These are phyloP conservation scores for Botia almorhae DNA, from an alignment of 2,797 vertebrate genomes.

Conservation along the genomic window DNA sequence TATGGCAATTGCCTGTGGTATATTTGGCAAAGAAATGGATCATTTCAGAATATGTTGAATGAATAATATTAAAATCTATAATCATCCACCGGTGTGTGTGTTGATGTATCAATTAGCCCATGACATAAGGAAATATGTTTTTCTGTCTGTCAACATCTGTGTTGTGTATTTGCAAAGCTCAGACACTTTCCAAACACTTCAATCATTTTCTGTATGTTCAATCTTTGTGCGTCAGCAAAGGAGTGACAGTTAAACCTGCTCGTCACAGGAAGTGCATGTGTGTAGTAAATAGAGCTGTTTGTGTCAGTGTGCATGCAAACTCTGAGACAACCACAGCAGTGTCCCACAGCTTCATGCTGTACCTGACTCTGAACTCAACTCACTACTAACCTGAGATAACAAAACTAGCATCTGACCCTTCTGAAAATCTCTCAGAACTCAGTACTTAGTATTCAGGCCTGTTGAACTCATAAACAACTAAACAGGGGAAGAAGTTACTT, in stretches of 20 bases:
- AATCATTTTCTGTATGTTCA: background rate
- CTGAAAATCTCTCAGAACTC: too few species aligned
- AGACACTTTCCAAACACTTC: background rate
- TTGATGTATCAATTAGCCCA: background rate
- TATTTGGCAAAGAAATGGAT: background rate
- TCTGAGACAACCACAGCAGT: slow-evolving; percentile 20
- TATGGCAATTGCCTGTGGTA: slow-evolving; percentile 22
- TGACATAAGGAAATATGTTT: background rate
- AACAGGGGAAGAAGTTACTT: background rate
- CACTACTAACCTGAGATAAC: background rate
- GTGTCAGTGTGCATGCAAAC: slow-evolving; percentile 21
- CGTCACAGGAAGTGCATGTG: slow-evolving; percentile 53
- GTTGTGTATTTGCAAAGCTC: background rate
- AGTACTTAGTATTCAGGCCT: background rate
- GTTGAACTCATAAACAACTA: background rate
- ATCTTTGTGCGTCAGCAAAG: slow-evolving; percentile 26
- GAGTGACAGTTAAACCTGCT: slow-evolving; percentile 44
- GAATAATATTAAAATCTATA: background rate
- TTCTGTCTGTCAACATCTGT: slow-evolving; percentile 3
- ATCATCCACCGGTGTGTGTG: background rate
- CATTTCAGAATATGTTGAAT: background rate
- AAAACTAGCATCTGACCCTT: background rate
- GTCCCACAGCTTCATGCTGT: slow-evolving; percentile 3
- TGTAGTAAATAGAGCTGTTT: slow-evolving; percentile 39
- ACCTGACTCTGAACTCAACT: slow-evolving; percentile 12